Evolutionary conservation across 2,113 vertebrate species (phyloP).

Genomic region (Trinectes maculatus): DNA sequence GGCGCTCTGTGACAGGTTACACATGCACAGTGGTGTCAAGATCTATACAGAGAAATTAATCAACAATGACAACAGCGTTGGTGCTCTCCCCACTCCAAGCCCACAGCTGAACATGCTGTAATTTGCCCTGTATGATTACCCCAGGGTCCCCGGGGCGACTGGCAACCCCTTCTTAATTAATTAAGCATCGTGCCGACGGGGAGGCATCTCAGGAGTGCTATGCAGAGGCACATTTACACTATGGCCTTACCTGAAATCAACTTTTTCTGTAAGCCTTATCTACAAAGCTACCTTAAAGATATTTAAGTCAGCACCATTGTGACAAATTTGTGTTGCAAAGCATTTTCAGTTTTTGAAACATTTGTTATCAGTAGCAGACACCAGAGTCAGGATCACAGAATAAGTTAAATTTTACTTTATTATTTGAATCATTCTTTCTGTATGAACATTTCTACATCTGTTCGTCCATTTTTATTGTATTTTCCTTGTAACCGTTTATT

Average conservation of each 20-base stretch:
- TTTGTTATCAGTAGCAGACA: no score
- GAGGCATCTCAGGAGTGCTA: slow-evolving; percentile 32
- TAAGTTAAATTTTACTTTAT: no score
- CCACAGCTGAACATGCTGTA: slow-evolving; percentile 65
- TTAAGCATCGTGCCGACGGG: slow-evolving; percentile 64
- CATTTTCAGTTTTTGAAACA: no score
- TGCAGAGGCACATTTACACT: neutral
- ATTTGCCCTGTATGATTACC: slow-evolving; percentile 83
- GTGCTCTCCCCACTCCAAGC: slow-evolving; percentile 47
- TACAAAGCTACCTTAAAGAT: slow-evolving; percentile 2
- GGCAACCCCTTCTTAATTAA: slow-evolving; percentile 79
- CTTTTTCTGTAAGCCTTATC: slow-evolving; percentile 9
- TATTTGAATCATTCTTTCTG: no score
- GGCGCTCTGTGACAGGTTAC: slow-evolving; percentile 78
- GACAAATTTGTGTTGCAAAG: no score
- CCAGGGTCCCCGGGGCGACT: slow-evolving; percentile 68
- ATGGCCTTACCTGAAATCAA: slow-evolving; percentile 37
- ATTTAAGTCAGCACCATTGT: neutral
- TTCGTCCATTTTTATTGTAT: neutral
- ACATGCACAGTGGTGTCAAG: slow-evolving; percentile 77
- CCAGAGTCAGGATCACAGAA: no score
- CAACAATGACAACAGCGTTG: slow-evolving; percentile 77
- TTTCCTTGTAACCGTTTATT: neutral
- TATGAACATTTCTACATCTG: no score
- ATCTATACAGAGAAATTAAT: slow-evolving; percentile 84